phyloP scores from a whole-genome alignment of 92 coral and sea anemone genomes.

The Chrysogorgia sp. region DNA sequence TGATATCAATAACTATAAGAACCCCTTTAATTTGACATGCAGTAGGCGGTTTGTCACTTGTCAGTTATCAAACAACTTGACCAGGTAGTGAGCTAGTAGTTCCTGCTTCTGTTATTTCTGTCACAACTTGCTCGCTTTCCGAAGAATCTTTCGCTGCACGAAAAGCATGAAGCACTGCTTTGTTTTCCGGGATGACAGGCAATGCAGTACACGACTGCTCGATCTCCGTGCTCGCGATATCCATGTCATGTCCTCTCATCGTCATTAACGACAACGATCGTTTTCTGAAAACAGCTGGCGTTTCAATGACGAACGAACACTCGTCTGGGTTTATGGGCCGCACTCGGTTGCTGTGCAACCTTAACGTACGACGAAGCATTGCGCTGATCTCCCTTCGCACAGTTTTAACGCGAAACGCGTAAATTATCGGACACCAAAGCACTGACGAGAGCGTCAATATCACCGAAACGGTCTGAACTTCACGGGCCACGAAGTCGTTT shows the following conservation, averaged over 20 bases:
- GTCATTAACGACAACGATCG: constrained; percentile 90
- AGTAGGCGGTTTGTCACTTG: no score
- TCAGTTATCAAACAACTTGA: constrained; percentile 33
- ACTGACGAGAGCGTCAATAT: constrained; percentile 64
- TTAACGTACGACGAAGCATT: constrained; percentile 47
- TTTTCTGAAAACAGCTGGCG: constrained; percentile 71
- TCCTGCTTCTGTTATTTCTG: constrained; percentile 79
- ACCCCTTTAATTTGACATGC: no score
- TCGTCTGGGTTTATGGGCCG: constrained; percentile 74
- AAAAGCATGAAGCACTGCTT: background rate
- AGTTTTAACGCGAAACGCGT: constrained; percentile 83
- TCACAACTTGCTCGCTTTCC: constrained; percentile 48
- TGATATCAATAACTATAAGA: no score
- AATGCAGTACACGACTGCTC: constrained; percentile 66
- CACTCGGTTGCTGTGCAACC: constrained; percentile 55
- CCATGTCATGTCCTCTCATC: constrained; percentile 69
- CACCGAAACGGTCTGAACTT: constrained; percentile 62
- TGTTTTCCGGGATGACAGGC: constrained; percentile 38
- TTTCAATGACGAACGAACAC: constrained; percentile 63
- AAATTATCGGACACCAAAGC: constrained; percentile 78
- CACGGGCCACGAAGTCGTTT: constrained; percentile 58
- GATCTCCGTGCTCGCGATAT: constrained; percentile 57
- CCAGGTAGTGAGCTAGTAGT: constrained; percentile 41
- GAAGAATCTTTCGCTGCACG: constrained; percentile 42
- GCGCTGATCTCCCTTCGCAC: constrained; percentile 73